Percentiles rank a stretch among this genome's conserved stretches.
phyloP scores from a whole-genome alignment of 1,140 invertebrate species.

The Rhynchophorus ferrugineus region DNA sequence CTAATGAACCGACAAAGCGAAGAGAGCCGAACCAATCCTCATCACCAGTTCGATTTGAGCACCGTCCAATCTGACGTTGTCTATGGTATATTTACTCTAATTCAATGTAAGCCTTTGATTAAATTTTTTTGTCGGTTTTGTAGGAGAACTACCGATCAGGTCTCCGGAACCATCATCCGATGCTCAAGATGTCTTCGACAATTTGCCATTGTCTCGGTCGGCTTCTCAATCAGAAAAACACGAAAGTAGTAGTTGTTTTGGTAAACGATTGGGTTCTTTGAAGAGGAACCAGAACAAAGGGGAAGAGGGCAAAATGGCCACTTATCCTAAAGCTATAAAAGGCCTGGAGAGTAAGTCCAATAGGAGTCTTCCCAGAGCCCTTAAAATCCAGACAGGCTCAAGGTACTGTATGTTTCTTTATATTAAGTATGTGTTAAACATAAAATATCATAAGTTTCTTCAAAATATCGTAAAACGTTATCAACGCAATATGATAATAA shows the following conservation, averaged over 20 bases:
- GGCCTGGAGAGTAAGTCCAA: constrained; percentile 31
- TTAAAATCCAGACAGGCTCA: constrained; percentile 30
- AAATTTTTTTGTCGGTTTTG: background rate
- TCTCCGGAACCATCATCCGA: constrained; percentile 2
- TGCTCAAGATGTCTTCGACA: constrained; percentile 7
- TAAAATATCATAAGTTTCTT: background rate
- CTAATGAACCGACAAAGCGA: constrained; percentile 67
- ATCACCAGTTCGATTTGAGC: constrained; percentile 38
- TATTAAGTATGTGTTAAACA: constrained; percentile 1
- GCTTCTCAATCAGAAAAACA: constrained; percentile 25
- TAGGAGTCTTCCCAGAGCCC: constrained; percentile 32
- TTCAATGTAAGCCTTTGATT: background rate
- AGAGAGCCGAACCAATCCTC: constrained; percentile 46
- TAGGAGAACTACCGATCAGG: constrained; percentile 35
- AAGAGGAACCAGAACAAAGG: constrained; percentile 30
- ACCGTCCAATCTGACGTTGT: constrained; percentile 49
- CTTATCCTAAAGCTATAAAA: constrained; percentile 34
- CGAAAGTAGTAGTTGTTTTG: constrained; percentile 38
- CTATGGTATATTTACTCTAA: constrained; percentile 38
- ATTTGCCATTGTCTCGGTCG: constrained; percentile 9
- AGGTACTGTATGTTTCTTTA: constrained; percentile 4
- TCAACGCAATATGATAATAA: too few relatives aligned
- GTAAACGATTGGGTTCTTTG: constrained; percentile 37
- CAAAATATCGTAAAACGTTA: too few relatives aligned
- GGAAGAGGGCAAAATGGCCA: constrained; percentile 29